phyloP scores from a whole-genome alignment of 2,888 invertebrate genomes.

The Polydrusus pterygomalis region DNA sequence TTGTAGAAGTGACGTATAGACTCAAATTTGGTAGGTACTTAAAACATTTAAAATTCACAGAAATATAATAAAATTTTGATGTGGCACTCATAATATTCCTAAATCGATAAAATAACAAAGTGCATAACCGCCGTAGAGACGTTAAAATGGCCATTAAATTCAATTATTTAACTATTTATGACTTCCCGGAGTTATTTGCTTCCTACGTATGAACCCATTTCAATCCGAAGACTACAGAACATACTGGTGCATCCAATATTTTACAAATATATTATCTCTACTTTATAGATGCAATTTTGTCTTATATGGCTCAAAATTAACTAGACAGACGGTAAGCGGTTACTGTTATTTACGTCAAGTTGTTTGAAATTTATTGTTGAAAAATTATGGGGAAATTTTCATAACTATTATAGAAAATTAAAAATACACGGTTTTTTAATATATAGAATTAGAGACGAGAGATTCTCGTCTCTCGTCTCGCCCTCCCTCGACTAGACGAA shows the following conservation, averaged over 20 bases:
- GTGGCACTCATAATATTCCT: constrained; percentile 5
- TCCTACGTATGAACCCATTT: constrained; percentile 34
- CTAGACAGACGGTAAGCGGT: background rate
- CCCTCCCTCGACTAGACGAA: no score
- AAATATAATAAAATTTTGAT: constrained; percentile 25
- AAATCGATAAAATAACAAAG: constrained; percentile 29
- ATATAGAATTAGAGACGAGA: no score
- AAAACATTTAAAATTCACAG: background rate
- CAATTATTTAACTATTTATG: constrained; percentile 45
- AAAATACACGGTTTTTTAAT: no score
- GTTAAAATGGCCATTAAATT: constrained; percentile 37
- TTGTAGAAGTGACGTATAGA: no score
- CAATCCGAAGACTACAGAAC: constrained; percentile 28
- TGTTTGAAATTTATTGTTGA: no score
- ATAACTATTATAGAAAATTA: no score
- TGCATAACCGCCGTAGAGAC: constrained; percentile 31
- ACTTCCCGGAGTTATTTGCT: constrained; percentile 43
- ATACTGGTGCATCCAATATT: constrained; percentile 24
- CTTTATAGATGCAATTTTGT: constrained; percentile 3
- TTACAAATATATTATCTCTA: constrained; percentile 4
- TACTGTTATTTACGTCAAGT: background rate
- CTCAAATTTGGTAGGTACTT: background rate
- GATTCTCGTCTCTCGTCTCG: no score
- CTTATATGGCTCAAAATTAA: constrained; percentile 14
- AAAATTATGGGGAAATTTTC: no score